Conservation (phyloP, 2,113 vertebrate species). For the Heptranchias perlo region DNA sequence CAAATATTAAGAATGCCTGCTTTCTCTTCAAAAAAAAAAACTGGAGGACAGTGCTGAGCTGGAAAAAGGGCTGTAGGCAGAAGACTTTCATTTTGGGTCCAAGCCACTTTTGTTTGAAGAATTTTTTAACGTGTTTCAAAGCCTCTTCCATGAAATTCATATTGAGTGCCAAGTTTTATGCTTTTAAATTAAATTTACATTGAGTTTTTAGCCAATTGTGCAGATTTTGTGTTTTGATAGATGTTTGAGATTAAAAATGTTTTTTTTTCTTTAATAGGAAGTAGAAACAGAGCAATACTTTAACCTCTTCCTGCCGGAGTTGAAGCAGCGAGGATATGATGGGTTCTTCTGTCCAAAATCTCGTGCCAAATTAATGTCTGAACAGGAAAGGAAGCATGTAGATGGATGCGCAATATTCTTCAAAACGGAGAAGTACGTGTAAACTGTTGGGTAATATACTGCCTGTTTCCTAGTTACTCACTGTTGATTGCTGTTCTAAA, state of each 20-base stretch:
- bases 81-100: not conserved
- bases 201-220: not conserved
- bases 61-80: not conserved
- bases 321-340: slow-evolving; percentile 90
- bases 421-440: slow-evolving; percentile 87
- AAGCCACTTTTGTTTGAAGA: not conserved
- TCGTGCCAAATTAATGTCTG: slow-evolving; percentile 97
- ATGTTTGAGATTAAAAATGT: not conserved
- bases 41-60: not conserved
- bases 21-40: not conserved
- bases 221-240: not conserved
- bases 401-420: slow-evolving; percentile 98
- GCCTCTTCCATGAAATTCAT: not conserved
- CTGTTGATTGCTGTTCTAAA: not conserved
- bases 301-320: slow-evolving; percentile 85
- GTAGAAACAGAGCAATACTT: slow-evolving; percentile 99
- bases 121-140: not conserved
- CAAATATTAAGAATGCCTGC: not conserved
- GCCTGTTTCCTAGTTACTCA: too few species aligned
- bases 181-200: not conserved
- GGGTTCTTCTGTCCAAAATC: slow-evolving; percentile 98
- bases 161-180: not conserved
- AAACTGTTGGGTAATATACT: too few species aligned
- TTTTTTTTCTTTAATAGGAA: slow-evolving; percentile 63
- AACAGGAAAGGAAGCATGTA: slow-evolving; percentile 94